Base-by-base conservation (phyloP, 2,888 invertebrate species). In the Sesia bembeciformis region DNA sequence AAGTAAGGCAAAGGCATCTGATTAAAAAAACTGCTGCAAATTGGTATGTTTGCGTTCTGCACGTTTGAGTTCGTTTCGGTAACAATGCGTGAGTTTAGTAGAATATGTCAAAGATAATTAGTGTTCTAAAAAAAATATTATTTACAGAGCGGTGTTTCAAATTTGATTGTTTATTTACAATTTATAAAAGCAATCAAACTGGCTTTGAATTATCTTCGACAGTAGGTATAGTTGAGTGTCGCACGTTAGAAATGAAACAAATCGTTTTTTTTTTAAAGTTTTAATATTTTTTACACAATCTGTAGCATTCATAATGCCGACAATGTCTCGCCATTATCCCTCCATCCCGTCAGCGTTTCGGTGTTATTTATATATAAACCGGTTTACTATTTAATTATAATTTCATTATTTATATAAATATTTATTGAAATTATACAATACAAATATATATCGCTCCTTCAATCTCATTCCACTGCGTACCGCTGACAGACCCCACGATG, bases 271-370 rank as follows among this genome's bases (percentile, higher is more conserved):
- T 88, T 90, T 90, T 84, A 80, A 82, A 78, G 80, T 90, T 90
- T 90, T 90, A 90, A 90, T 90, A 85, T 90, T 90, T 90, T 90
- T 90, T 90, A 90, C 90, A 90, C 90, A 90, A 90, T 90, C 88
- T 78, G 89, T 89, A 90, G 90, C 90, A 90, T 90, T 90, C 85
- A 89, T 88, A 90, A 90, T 90, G 90, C 90, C 84, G 88, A 86
- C 89, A 86, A 80, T 75, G 80, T 72, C 49, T 72, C 76, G 71
- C 70, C 78, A 67, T 64, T 67, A 65, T 67, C 70, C 65, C 65
- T 63, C 60, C 77, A 77, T 75, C 76, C 74, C 76, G 80, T 72
- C 88, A 82, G 85, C 86, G 70, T 60, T 58, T 56, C 56, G 61
- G 60, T 68, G 69, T 74, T 68, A 64, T 66, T 64, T 70, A 70